These are phyloP conservation scores for Diceros bicornis DNA, from an alignment of 2,797 vertebrate genomes.

Conservation along the genomic window DNA sequence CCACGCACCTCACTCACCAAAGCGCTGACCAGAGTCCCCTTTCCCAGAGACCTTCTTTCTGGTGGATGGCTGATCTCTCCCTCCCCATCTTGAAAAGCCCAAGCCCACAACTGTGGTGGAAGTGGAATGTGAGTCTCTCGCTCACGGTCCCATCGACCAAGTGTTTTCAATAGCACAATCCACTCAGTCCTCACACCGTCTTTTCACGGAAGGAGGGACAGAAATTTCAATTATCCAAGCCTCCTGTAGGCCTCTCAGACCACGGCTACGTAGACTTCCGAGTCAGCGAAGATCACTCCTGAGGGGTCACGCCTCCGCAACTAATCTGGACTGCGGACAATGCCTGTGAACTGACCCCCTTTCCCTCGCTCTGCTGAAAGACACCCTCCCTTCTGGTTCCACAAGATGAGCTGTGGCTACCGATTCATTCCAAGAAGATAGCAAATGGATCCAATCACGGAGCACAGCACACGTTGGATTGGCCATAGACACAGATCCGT, in stretches of 20 bases:
- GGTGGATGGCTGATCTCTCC: not conserved
- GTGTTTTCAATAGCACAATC: not conserved
- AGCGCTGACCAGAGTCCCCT: no score
- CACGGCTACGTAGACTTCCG: not conserved
- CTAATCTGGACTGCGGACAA: not conserved
- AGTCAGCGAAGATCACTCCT: slow-evolving; percentile 24
- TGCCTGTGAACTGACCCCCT: not conserved
- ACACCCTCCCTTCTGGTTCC: not conserved
- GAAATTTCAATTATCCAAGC: slow-evolving; percentile 40
- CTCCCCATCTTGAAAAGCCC: not conserved
- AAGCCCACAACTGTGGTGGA: not conserved
- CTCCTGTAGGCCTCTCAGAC: not conserved
- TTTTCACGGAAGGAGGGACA: slow-evolving; percentile 17
- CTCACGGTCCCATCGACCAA: not conserved
- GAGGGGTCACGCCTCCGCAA: not conserved
- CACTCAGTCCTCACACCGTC: not conserved
- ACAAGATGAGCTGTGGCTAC: slow-evolving; percentile 49
- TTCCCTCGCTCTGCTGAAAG: not conserved
- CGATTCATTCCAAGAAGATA: slow-evolving; percentile 62
- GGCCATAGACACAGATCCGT: no score
- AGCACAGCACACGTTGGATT: not conserved
- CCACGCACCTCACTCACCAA: no score
- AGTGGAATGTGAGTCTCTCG: not conserved
- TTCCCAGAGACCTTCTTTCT: no score
- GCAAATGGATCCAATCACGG: slow-evolving; percentile 53